A percentile compares a stretch with the other conserved stretches of the same genome.
Evolutionary conservation across 2,888 invertebrate species (phyloP).

Genomic region (Limnephilus marmoratus): DNA sequence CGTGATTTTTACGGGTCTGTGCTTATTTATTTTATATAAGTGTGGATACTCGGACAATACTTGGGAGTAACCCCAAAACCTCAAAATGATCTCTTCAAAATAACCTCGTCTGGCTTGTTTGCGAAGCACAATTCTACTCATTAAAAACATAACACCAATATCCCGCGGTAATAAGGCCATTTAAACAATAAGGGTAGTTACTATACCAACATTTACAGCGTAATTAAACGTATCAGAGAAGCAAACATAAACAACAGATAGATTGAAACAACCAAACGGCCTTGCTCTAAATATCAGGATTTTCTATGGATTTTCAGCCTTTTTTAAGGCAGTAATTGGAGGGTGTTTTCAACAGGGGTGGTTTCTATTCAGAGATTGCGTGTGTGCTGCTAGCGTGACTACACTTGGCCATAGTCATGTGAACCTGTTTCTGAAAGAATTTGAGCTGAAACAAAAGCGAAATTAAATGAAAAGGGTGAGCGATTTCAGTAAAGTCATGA

Average conservation of each 20-base stretch:
- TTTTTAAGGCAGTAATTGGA: conserved; percentile 2
- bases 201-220: background rate
- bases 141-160: background rate
- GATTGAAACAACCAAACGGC: background rate
- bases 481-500: background rate
- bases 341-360: background rate
- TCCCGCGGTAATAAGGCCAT: background rate
- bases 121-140: background rate
- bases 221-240: background rate
- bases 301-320: background rate
- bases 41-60: too few species aligned
- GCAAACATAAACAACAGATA: background rate
- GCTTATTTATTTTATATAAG: too few species aligned
- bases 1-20: too few species aligned
- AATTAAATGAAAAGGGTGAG: background rate
- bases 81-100: background rate
- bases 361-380: background rate
- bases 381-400: background rate
- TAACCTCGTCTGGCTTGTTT: background rate
- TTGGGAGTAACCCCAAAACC: too few species aligned
- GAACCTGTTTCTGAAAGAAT: background rate
- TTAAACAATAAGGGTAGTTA: background rate
- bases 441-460: background rate
- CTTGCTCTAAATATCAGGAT: background rate
- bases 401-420: background rate